phyloP scores from a whole-genome alignment of 2,888 invertebrate genomes.

The Harpalus rufipes region DNA sequence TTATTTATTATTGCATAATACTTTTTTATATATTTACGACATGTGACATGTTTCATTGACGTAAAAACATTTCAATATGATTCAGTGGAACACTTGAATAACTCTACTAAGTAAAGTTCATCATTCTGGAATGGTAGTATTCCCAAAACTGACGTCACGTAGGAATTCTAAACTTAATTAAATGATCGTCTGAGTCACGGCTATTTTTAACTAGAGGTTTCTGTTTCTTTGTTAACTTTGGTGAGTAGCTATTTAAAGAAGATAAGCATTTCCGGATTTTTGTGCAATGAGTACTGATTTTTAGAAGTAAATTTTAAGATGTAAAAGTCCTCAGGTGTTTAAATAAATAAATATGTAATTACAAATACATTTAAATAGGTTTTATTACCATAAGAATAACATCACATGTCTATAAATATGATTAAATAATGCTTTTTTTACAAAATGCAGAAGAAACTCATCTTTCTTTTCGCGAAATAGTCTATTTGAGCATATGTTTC shows the following conservation, averaged over 20 bases:
- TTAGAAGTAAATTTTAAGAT: too few species aligned
- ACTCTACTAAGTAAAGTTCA: conserved; percentile 3
- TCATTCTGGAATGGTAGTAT: not conserved
- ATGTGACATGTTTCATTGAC: not conserved
- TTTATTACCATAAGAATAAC: too few species aligned
- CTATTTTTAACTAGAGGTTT: not conserved
- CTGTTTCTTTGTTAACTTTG: conserved; percentile 3
- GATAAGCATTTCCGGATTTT: conserved; percentile 20
- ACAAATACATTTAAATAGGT: too few species aligned
- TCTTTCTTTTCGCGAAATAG: too few species aligned
- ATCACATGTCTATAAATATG: too few species aligned
- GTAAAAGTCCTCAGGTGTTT: too few species aligned
- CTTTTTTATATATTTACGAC: not conserved
- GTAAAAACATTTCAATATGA: not conserved
- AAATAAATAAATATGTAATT: too few species aligned
- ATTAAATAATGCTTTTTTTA: too few species aligned
- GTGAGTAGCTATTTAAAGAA: not conserved
- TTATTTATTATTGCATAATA: too few species aligned
- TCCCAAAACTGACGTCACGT: conserved; percentile 8
- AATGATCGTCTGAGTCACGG: not conserved
- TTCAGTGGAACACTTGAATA: not conserved
- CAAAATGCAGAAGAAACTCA: too few species aligned
- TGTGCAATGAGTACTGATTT: too few species aligned
- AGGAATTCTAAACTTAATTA: conserved; percentile 12
- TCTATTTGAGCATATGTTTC: too few species aligned